phyloP scores from a whole-genome alignment of 2,888 invertebrate genomes.

The Eupsilia transversa region DNA sequence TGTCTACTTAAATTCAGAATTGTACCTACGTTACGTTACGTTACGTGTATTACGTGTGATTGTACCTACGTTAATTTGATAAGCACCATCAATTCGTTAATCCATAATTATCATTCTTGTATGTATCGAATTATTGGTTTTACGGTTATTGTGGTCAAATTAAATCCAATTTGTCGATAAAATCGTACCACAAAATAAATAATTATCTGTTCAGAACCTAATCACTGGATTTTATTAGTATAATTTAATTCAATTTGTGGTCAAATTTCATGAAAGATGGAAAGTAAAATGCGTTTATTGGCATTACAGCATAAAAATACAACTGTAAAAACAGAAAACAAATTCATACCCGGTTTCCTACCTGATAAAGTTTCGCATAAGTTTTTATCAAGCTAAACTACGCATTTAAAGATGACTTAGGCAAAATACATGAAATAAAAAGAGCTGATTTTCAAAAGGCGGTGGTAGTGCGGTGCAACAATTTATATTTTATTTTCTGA shows the following conservation, averaged over 20 bases:
- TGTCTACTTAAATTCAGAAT: neutral
- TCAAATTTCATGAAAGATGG: constrained; percentile 28
- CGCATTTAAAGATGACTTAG: neutral
- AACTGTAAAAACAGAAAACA: no score
- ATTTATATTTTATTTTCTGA: neutral
- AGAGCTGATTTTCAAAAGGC: neutral
- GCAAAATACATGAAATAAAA: neutral
- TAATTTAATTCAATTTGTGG: constrained; percentile 39
- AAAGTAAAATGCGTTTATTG: no score
- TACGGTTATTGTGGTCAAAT: constrained; percentile 24
- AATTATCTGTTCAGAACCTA: constrained; percentile 27
- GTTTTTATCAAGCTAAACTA: neutral
- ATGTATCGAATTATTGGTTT: neutral
- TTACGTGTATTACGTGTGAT: no score
- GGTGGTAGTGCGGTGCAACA: neutral
- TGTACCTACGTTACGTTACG: no score
- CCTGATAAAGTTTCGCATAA: neutral
- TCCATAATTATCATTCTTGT: constrained; percentile 27
- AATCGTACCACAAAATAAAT: constrained; percentile 51
- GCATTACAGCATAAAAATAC: no score
- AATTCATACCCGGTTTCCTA: neutral
- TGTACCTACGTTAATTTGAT: neutral
- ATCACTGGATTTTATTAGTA: constrained; percentile 27
- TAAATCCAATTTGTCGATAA: constrained; percentile 31
- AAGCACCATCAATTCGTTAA: neutral